Evolutionary conservation across 2,113 vertebrate species (phyloP), one percentile per base, ranked within the genome.

Genomic region (Pseudolaguvia tuberculata): DNA sequence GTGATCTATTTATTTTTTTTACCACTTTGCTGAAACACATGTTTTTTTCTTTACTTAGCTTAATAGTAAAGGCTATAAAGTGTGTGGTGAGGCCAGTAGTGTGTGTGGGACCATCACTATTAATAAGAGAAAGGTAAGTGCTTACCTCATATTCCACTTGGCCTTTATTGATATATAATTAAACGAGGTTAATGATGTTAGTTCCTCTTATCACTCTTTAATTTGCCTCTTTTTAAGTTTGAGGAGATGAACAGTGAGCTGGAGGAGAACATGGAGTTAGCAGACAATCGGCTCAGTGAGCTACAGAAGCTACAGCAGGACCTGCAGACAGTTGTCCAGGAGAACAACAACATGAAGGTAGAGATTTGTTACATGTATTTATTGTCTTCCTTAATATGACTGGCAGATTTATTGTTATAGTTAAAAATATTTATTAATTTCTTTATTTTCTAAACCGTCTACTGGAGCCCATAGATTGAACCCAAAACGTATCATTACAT

Each of bases 1-100:
- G n/a, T n/a, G 31, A 6, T 35, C 6, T 35, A 4, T 35, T 35
- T 35, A 6, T 35, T 35, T 35, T 35, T 3, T 4, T 35, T 35
- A 4, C 6, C 3, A 35, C n/a, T 23, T 23, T 45, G 35, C 56
- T 39, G 42, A 52, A 42, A 27, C 52, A 1, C 29, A 13, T 70
- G 7, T 47, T 35, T 42, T 63, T 39, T 62, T 69, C 13, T 39
- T 18, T 29, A 1, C 39, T 20, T 79, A 99, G 97, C 94, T 99
- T 13, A 99, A 97, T 88, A 98, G 96, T 5, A 98, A 97, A 93
- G 97, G 96, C 47, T 98, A 97, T 75, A 98, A 98, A 69, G 95
- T 98, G 0, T 98, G 95, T 65, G 96, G 97, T 1, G 95, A 96
- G 14, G 95, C 95, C 67, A 98, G 97, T 86, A 99, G 93, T 72